These are phyloP conservation scores for Grapholita molesta DNA, from an alignment of 1,140 invertebrate species.

Conservation along the genomic window DNA sequence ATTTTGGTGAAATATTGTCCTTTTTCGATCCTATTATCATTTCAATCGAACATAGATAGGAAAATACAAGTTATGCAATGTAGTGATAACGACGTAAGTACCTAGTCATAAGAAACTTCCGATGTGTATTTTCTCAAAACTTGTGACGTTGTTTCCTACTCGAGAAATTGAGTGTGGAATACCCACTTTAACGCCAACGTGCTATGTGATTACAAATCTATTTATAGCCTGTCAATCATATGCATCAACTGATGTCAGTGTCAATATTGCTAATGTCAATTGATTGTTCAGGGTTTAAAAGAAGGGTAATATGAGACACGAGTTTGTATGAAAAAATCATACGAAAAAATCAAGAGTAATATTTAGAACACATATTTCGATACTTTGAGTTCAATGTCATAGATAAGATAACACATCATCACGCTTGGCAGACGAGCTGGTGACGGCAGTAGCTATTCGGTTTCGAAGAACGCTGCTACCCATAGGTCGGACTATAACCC, in stretches of 20 bases:
- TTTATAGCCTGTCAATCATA: background rate
- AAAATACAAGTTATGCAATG: background rate
- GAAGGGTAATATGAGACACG: background rate
- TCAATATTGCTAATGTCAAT: background rate
- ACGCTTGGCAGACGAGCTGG: no score
- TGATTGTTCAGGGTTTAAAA: background rate
- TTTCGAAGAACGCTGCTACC: no score
- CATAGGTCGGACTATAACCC: no score
- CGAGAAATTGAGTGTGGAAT: background rate
- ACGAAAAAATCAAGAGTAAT: no score
- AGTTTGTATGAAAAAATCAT: no score
- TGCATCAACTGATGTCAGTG: background rate
- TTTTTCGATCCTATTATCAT: no score
- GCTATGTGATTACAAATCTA: background rate
- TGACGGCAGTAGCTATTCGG: no score
- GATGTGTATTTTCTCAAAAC: background rate
- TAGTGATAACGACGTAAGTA: background rate
- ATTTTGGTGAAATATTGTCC: no score
- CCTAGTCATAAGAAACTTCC: background rate
- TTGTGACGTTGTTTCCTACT: background rate
- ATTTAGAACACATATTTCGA: no score
- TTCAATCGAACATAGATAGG: no score
- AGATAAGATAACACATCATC: no score
- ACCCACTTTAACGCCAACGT: background rate
- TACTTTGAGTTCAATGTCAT: no score